Evolutionary conservation across 1,140 invertebrate genomes (phyloP), one percentile per base, ranked within the genome.

Genomic region (fruit fly (Drosophila melanogaster)): DNA sequence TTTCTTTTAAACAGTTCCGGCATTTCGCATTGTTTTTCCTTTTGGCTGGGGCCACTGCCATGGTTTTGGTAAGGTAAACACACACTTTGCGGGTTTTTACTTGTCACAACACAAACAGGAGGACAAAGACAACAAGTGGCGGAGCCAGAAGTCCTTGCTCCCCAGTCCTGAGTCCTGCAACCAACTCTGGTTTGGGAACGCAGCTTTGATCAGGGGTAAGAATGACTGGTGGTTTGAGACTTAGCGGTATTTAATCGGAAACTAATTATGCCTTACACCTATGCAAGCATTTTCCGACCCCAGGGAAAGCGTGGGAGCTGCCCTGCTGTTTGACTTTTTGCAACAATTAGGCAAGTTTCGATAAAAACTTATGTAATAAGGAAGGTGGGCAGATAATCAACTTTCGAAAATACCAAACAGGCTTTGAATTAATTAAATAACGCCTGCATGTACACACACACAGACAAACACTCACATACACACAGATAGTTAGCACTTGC

Each of bases 161-260:
- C 19, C 12, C 11, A 26, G 14, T 26, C 22, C 22, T 4, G 17
- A 15, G 47, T 37, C 11, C 46, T 37, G 30, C 12, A 22, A 57
- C 40, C 15, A 57, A 33, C 59, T 30, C 24, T 47, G 26, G 10
- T 12, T 44, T 11, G 41, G 7, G 10, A 44, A 4, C 8, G 15
- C 30, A 1, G 30, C 15, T 12, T 22, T 19, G 15, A 19, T 17
- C 17, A 11, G 8, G 3, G 3, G 15, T 4, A 1, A 17, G 5
- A 55, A 12, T 17, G n/a, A 11, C 3, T 10, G 24, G 7, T 33
- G 60, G 53, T 56, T 46, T 74, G 46, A 44, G 57, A 37, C 53
- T 55, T 43, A 17, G 67, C 50, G 67, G 67, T 65, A 38, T 69
- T 79, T 79, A 79, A 79, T 79, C 75, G 72, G 65, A 79, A 79